Base-by-base conservation (phyloP, 2,797 vertebrate species). In the Falco cherrug region DNA sequence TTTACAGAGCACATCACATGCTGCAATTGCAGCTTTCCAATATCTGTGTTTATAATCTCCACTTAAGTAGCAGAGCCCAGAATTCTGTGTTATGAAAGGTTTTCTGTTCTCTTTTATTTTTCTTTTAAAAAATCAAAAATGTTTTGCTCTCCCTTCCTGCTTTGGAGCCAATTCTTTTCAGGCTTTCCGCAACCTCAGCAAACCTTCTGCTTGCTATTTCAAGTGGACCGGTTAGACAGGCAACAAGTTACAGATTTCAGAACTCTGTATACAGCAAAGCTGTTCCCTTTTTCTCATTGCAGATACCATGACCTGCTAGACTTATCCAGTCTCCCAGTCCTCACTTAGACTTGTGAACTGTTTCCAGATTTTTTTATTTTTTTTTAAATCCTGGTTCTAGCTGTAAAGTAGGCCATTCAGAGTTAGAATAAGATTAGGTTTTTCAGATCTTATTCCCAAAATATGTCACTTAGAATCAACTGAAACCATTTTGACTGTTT, bases 371-470 rank as follows among this genome's bases (percentile, higher is more conserved):
- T 61, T 61, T 6, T 16, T 63, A 7, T 8, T 24, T 59, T 60
- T 59, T 71, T 67, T 57, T 2, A 0, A 59, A 51, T 76, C 45
- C 7, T 59, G 3, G 5, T 82, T 92, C 47, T 78, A 92, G 35
- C 47, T 73, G 70, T 75, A 78, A 92, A 94, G 22, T 81, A 92
- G 89, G 37, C 81, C 50, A 74, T 77, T 90, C 53, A 76, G 53
- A 75, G 25, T 64, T 78, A 87, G 80, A 86, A 37, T 29, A 84
- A 25, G 65, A 86, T 86, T 70, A 61, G 47, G 13, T 59, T 94
- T 95, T 95, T 88, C 86, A 92, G 65, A 81, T 95, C 77, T 90
- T 84, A 74, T 68, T 95, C 74, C 81, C 70, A 43, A 90, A 95
- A 90, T 47, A 65, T 39, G 70, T 73, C 77, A 61, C 37, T 78